A percentile compares a stretch with the other conserved stretches of the same genome.
Evolutionary conservation across 2,888 invertebrate species (phyloP).

Genomic region (Lithodes maja): DNA sequence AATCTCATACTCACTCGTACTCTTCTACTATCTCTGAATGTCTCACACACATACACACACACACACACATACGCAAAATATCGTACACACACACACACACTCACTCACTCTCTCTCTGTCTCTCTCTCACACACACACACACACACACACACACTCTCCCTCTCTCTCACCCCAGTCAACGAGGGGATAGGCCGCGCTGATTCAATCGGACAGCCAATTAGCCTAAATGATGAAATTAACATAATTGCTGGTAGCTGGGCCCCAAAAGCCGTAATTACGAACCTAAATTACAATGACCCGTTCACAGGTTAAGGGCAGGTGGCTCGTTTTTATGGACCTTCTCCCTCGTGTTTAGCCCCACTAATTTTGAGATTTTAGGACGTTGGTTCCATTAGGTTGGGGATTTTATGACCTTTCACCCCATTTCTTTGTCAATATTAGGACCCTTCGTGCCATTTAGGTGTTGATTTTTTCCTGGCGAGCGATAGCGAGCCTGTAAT

Average conservation of each 20-base stretch:
- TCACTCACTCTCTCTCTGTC: background rate
- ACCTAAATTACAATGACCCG: constrained; percentile 41
- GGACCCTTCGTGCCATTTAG: too few species aligned
- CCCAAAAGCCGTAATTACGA: constrained; percentile 41
- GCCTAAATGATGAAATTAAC: constrained; percentile 55
- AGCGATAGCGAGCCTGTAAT: too few species aligned
- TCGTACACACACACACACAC: background rate
- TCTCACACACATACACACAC: background rate
- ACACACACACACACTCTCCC: background rate
- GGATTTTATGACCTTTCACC: too few species aligned
- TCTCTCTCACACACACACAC: background rate
- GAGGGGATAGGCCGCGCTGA: constrained; percentile 22
- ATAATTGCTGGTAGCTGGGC: constrained; percentile 52
- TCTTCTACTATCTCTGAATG: background rate
- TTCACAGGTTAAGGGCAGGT: constrained; percentile 4
- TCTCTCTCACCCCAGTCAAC: background rate
- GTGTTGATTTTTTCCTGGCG: too few species aligned
- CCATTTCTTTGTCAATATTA: too few species aligned
- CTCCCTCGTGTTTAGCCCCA: too few species aligned
- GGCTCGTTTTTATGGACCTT: too few species aligned
- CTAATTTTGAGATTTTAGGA: too few species aligned
- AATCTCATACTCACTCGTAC: background rate
- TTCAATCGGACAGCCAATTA: constrained; percentile 58
- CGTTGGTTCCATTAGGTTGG: too few species aligned
- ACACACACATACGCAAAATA: background rate